phyloP scores from a whole-genome alignment of 2,797 vertebrate genomes.

The Garrulus glandarius region DNA sequence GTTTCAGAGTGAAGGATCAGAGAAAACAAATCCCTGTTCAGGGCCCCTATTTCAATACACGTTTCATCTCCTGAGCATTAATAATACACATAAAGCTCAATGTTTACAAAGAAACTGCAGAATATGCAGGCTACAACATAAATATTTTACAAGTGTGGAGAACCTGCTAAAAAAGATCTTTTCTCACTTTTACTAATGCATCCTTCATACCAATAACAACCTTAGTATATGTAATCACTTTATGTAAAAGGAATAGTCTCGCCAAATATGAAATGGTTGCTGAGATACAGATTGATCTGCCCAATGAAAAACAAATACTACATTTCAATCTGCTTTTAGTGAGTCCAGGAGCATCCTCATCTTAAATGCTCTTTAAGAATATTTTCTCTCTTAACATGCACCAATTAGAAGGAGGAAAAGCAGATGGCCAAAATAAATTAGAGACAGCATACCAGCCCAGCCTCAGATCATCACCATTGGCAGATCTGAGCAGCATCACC shows the following conservation, averaged over 20 bases:
- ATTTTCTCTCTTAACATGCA: neutral
- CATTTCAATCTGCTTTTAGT: constrained; percentile 17
- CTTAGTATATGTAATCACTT: neutral
- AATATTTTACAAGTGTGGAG: neutral
- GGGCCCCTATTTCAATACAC: neutral
- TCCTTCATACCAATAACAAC: neutral
- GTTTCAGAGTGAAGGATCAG: neutral
- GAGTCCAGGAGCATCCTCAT: neutral
- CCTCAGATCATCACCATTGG: constrained; percentile 14
- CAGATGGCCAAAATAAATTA: constrained; percentile 65
- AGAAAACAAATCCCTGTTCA: neutral
- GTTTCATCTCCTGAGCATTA: neutral
- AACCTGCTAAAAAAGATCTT: constrained; percentile 4
- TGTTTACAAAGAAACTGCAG: neutral
- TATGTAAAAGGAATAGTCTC: neutral
- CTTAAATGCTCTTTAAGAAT: neutral
- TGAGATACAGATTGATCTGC: neutral
- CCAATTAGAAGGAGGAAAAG: constrained; percentile 46
- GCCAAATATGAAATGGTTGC: neutral
- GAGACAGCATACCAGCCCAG: neutral
- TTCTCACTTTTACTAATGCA: constrained; percentile 15
- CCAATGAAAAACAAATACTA: neutral
- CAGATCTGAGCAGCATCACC: neutral
- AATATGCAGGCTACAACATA: neutral
- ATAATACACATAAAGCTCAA: neutral